Base-by-base conservation (phyloP, 1,140 invertebrate species). In the Apis cerana region DNA sequence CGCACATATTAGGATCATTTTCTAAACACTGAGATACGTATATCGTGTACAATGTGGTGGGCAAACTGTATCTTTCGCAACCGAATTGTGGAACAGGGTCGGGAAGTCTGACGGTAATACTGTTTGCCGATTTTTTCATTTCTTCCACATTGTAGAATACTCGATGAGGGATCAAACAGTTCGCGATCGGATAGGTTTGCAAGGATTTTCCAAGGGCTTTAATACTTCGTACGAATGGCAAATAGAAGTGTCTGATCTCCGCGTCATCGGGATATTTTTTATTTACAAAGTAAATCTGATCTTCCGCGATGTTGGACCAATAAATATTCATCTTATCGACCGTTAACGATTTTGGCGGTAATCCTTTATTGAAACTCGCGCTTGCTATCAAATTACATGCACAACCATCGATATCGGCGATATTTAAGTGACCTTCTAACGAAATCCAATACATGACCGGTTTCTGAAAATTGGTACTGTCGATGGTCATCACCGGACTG, bases 161-260 rank as follows among this genome's bases (percentile, higher is more conserved):
- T 86, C 95, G 93, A 75, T 93, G 93, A 0, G 97, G 96, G 68
- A 95, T 95, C 3, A 98, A 91, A 89, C 97, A 98, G 13, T 95
- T 93, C n/a, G 94, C 92, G n/a, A 92, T 93, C 52, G 97, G 97
- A 92, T 97, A 96, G 0, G 96, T 96, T 91, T 98, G 97, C 33
- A 96, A 94, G n/a, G 96, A 96, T 59, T 95, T 94, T 23, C 97
- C 97, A 82, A 96, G 94, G 0, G 97, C 96, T 89, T 95, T 93
- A 27, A 98, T 96, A 88, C 96, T 95, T 84, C 92, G 59, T 59
- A 93, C 89, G 80, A 90, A 93, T 75, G 82, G 85, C 43, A 89
- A 71, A 54, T 84, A 85, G 23, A 89, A 89, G n/a, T 86, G 81
- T 21, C 86, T 89, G 85, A 88, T 92, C 83, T 89, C 75, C 2